Conservation (phyloP, 1,140 invertebrate species). For the Tetraneura akinire region DNA sequence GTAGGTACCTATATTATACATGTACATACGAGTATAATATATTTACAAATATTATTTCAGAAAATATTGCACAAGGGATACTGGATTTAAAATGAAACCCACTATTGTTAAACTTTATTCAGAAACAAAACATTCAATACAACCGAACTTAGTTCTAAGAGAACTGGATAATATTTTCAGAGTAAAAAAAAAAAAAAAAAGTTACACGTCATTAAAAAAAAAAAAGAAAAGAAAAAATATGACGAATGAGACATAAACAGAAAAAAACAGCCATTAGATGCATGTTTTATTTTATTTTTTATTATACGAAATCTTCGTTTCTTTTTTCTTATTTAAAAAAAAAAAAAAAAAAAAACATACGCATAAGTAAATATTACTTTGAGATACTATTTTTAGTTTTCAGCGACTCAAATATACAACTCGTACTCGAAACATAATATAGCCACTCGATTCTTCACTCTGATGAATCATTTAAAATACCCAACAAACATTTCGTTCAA, state of each 20-base stretch:
- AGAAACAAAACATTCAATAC: constrained; percentile 40
- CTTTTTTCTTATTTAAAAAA: background rate
- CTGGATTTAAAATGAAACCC: constrained; percentile 18
- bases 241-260: background rate
- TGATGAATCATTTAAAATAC: constrained; percentile 25
- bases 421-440: background rate
- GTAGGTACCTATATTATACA: too few relatives aligned
- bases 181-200: constrained; percentile 42
- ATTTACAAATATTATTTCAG: constrained; percentile 2
- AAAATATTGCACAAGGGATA: constrained; percentile 25
- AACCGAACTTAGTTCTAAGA: constrained; percentile 20
- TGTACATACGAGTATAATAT: background rate
- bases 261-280: background rate
- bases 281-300: background rate
- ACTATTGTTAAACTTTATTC: background rate
- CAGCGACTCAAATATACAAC: background rate
- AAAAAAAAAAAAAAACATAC: background rate
- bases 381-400: constrained; percentile 17
- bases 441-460: background rate
- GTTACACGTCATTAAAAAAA: constrained; percentile 32
- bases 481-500: background rate
- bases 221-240: background rate
- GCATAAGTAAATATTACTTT: background rate
- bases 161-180: constrained; percentile 26
- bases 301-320: background rate